A percentile compares a stretch with the other conserved stretches of the same genome.
Conservation (phyloP, 2,797 vertebrate genomes). For the Kryptolebias ocellatus region DNA sequence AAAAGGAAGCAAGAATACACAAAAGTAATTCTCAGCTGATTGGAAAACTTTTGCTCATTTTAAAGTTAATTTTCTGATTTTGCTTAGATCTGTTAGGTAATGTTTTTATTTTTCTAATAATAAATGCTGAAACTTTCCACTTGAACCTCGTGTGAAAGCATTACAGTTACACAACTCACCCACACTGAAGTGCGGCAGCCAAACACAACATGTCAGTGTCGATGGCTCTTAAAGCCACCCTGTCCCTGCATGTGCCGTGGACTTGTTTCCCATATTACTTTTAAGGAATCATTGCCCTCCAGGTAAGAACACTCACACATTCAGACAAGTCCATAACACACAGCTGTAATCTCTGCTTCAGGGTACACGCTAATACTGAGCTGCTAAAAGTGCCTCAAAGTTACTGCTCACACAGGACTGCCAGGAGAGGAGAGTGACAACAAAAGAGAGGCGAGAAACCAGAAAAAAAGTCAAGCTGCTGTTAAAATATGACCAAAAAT, state of each 20-base stretch:
- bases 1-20: neutral
- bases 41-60: neutral
- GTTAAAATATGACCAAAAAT: slow-evolving; percentile 26
- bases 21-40: neutral
- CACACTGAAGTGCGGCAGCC: neutral
- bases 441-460: slow-evolving; percentile 24
- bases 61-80: slow-evolving; percentile 17
- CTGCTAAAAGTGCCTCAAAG: slow-evolving; percentile 39
- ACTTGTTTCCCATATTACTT: slow-evolving; percentile 22
- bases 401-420: slow-evolving; percentile 28
- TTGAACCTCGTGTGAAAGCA: neutral
- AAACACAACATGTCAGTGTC: slow-evolving; percentile 4
- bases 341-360: slow-evolving; percentile 45
- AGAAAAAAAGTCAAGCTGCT: slow-evolving; percentile 5
- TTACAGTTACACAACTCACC: slow-evolving; percentile 8
- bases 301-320: slow-evolving; percentile 37
- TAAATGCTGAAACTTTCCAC: neutral
- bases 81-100: neutral
- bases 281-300: slow-evolving; percentile 25
- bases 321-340: slow-evolving; percentile 28
- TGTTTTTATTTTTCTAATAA: no score
- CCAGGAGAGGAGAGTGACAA: slow-evolving; percentile 33
- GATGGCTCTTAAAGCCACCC: slow-evolving; percentile 6
- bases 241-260: slow-evolving; percentile 5
- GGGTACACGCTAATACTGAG: slow-evolving; percentile 27